Base-by-base conservation (phyloP, 2,797 vertebrate species). In the Menidia menidia region DNA sequence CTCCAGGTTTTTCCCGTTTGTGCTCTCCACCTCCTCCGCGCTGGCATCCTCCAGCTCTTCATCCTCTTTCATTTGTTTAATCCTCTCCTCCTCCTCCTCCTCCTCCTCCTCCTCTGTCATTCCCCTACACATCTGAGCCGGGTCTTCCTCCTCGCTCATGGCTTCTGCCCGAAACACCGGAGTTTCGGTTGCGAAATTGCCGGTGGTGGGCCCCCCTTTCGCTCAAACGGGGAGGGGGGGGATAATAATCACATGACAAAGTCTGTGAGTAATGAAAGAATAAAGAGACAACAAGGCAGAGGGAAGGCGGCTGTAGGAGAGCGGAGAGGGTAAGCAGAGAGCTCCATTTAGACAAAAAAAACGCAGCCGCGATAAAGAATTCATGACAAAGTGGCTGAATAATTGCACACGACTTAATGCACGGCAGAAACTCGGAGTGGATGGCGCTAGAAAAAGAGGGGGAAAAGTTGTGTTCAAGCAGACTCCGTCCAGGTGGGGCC, bases 371-470 rank as follows among this genome's bases (percentile, higher is more conserved):
- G 19, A 92, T 93, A 87, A 92, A 93, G 87, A 90, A 93, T 93
- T 92, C 71, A 94, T 94, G 88, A 87, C 66, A 82, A 88, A 77
- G 87, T 81, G 86, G 81, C 81, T 89, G 86, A 92, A 92, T 91
- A 93, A 93, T 93, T 93, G 82, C 88, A 83, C 68, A 72, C 2
- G 47, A 87, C 50, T 78, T 85, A 83, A 89, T 82, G 85, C 78
- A 85, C 69, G 84, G 87, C 68, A 60, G 80, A 65, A 75, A 76
- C 54, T 82, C 64, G 32, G 31, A 75, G 70, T 67, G 71, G 47
- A 59, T 12, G 39, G 52, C 39, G 41, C 47, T 57, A 42, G 41
- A 52, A 73, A 68, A 60, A 44, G 12, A 10, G n/a, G 10, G n/a
- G 4, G 7, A 35, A 56, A 71, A 69, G 64, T 70, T 79, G 6